phyloP scores from a whole-genome alignment of 2,797 vertebrate genomes.

The Poecilia picta region DNA sequence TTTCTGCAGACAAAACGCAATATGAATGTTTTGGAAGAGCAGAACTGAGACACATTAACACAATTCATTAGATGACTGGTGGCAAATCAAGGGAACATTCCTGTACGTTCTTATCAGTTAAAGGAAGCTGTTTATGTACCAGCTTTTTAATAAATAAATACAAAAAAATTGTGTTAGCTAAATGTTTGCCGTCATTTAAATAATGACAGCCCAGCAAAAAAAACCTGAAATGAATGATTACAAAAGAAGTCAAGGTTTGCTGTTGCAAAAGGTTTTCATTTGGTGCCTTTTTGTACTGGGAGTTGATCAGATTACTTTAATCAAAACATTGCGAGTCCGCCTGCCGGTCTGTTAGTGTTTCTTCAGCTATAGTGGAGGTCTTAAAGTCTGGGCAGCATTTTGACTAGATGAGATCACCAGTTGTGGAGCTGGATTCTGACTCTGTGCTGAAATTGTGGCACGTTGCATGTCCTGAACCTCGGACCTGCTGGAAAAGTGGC shows the following conservation, averaged over 20 bases:
- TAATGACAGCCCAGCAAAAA: too few species aligned
- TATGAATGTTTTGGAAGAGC: not conserved
- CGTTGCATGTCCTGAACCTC: slow-evolving; percentile 42
- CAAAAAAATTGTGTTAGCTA: too few species aligned
- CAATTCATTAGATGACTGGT: not conserved
- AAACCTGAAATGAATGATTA: not conserved
- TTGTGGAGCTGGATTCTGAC: slow-evolving; percentile 40
- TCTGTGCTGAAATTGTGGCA: slow-evolving; percentile 40
- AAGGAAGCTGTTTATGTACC: too few species aligned
- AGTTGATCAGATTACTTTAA: slow-evolving; percentile 34
- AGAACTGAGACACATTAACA: not conserved
- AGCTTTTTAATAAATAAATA: too few species aligned
- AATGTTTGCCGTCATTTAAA: too few species aligned
- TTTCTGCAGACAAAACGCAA: not conserved
- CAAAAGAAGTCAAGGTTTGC: slow-evolving; percentile 10
- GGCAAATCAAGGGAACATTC: not conserved
- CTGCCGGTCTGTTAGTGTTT: slow-evolving; percentile 17
- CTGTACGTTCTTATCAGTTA: too few species aligned
- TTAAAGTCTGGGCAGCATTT: slow-evolving; percentile 61
- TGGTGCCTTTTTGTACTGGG: slow-evolving; percentile 14
- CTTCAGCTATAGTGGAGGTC: slow-evolving; percentile 58
- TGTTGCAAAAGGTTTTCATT: slow-evolving; percentile 19
- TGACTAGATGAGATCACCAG: slow-evolving; percentile 70
- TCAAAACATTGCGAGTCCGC: slow-evolving; percentile 18
- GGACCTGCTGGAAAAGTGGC: slow-evolving; percentile 39